These are phyloP conservation scores for Ictidomys tridecemlineatus DNA, from an alignment of 2,113 vertebrate species.

Conservation along the genomic window DNA sequence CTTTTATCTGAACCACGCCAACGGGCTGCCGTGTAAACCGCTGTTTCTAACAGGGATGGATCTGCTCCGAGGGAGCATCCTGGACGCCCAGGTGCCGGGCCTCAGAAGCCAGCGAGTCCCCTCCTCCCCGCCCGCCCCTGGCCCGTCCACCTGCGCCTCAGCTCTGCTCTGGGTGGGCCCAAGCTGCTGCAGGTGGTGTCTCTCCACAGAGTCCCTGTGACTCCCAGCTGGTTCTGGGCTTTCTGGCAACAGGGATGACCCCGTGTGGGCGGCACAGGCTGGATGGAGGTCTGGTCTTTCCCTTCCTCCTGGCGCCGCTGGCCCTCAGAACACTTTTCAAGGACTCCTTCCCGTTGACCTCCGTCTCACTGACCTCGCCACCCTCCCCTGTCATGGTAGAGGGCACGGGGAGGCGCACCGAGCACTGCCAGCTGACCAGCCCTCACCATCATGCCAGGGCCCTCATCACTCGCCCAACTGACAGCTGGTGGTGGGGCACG, in stretches of 20 bases:
- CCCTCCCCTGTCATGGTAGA: neutral
- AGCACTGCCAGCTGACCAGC: neutral
- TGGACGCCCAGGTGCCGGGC: neutral
- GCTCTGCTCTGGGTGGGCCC: neutral
- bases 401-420: too few species aligned
- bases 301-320: too few species aligned
- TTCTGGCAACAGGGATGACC: fast-evolving
- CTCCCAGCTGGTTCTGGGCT: fast-evolving
- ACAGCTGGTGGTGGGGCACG: neutral
- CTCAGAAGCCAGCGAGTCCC: neutral
- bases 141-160: neutral
- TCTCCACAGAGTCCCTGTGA: fast-evolving
- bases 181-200: fast-evolving
- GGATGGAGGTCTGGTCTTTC: fast-evolving
- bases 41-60: fast-evolving
- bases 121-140: too few species aligned
- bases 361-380: too few species aligned
- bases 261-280: fast-evolving
- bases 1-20: fast-evolving
- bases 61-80: too few species aligned
- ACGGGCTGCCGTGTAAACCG: too few species aligned
- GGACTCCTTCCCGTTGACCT: neutral
- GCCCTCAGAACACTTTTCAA: too few species aligned
- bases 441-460: neutral
- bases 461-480: neutral